Evolutionary conservation across 2,888 invertebrate species (phyloP), one percentile per base, ranked within the genome.

Genomic region (Calephelis perditalis): DNA sequence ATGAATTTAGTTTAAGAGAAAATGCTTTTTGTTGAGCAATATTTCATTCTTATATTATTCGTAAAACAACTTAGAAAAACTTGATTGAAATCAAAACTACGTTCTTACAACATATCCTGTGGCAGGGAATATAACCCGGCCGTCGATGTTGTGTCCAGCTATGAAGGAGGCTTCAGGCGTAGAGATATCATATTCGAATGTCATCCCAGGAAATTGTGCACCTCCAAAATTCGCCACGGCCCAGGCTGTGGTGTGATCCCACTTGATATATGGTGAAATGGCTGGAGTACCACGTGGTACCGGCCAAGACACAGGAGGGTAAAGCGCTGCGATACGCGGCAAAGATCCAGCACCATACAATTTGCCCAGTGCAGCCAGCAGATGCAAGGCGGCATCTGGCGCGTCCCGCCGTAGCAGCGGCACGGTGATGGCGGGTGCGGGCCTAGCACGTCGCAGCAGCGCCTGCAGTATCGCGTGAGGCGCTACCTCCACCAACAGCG

Each of bases 381-480:
- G 92, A 79, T 95, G 96, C 63, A 90, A 91, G 7, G 94, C 79
- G 73, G 97, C 95, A 81, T 97, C 94, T 12, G 92, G 82, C 71
- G 96, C 94, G 69, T 94, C 95, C 65, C 95, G 92, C 73, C 98
- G 98, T 86, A 98, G 95, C 54, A 99, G 92, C 65, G 97, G 95
- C 70, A 98, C 92, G 80, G 96, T 96, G 62, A 94, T 77, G 57
- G 94, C 94, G 3, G 94, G 94, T 60, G 94, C 94, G 2, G 94
- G 94, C 60, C 97, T 89, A 7, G 97, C 95, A 70, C 99, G 93
- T 78, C 96, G 96, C 37, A 99, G 92, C 76, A 99, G 96, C 26
- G 99, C 97, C 88, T 98, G 98, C 68, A 99, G 92, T 67, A 99
- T 92, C 73, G 96, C 96, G 82, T 98, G 98, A n/a, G 99, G 99